Conservation (phyloP, 2,113 vertebrate species). For the Myiozetetes cayanensis region DNA sequence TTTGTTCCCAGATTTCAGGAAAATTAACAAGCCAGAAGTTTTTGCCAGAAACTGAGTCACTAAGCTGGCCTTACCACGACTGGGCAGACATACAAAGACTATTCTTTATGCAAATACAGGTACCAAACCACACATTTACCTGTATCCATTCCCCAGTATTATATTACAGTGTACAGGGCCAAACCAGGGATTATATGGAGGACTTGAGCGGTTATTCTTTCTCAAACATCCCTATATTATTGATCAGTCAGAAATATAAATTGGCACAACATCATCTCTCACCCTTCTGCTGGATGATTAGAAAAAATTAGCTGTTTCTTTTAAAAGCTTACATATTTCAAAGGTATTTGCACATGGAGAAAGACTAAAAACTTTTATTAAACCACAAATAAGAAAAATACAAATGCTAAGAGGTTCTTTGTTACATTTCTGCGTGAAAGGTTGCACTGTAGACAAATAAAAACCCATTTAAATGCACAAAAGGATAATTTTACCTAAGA, state of each 20-base stretch:
- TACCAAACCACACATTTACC: neutral
- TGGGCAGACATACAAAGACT: neutral
- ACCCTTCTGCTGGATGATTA: neutral
- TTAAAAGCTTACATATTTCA: neutral
- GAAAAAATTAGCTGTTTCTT: neutral
- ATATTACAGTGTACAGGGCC: neutral
- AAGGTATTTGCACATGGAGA: neutral
- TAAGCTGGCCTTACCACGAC: neutral
- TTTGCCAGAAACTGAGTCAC: conserved; percentile 33
- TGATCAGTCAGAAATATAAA: neutral
- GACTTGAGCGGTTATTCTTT: neutral
- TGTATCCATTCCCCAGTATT: neutral
- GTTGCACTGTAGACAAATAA: neutral
- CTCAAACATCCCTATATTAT: neutral
- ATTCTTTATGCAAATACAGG: neutral
- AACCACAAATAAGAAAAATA: neutral
- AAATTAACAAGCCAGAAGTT: neutral
- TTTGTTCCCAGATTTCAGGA: neutral
- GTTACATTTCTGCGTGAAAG: neutral
- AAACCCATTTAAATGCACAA: neutral
- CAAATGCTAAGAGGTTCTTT: neutral
- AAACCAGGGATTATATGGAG: neutral
- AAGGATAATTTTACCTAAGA: neutral
- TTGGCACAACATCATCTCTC: neutral
- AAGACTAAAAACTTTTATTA: neutral